Conservation (phyloP, 2,113 vertebrate genomes). For the Bos indicus region DNA sequence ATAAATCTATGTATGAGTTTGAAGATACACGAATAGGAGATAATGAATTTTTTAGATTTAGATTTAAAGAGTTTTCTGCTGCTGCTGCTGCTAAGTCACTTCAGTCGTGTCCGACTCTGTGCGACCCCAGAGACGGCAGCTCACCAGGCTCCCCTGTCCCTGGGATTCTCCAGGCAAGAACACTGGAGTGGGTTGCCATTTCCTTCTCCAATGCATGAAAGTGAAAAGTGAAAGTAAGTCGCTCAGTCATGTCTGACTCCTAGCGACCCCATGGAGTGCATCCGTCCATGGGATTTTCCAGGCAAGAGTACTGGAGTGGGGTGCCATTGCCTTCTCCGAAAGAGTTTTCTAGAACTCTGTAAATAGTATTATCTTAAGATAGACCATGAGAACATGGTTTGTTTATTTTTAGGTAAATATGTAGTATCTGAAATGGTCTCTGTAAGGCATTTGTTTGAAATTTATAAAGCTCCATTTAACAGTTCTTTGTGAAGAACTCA, state of each 20-base stretch:
- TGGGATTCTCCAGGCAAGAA: too few species aligned
- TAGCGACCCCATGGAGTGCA: too few species aligned
- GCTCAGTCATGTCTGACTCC: too few species aligned
- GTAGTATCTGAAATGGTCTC: background rate
- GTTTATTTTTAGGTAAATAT: background rate
- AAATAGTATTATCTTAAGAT: conserved; percentile 1
- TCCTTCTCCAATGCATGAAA: too few species aligned
- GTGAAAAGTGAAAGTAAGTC: too few species aligned
- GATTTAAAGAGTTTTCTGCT: background rate
- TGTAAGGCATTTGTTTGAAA: conserved; percentile 7
- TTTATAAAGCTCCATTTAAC: background rate
- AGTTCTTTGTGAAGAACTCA: conserved; percentile 21
- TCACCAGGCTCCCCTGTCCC: too few species aligned
- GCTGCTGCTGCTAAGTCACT: too few species aligned
- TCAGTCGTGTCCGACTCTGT: too few species aligned
- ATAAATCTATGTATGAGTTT: background rate
- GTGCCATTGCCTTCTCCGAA: background rate
- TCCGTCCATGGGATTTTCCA: too few species aligned
- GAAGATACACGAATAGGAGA: background rate
- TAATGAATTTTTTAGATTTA: background rate
- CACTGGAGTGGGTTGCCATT: too few species aligned
- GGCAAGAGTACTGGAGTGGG: too few species aligned
- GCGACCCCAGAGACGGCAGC: too few species aligned
- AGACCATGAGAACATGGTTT: background rate
- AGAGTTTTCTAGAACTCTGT: background rate